These are phyloP conservation scores for Patagioenas fasciata DNA, from an alignment of 2,113 vertebrate species.

Conservation along the genomic window DNA sequence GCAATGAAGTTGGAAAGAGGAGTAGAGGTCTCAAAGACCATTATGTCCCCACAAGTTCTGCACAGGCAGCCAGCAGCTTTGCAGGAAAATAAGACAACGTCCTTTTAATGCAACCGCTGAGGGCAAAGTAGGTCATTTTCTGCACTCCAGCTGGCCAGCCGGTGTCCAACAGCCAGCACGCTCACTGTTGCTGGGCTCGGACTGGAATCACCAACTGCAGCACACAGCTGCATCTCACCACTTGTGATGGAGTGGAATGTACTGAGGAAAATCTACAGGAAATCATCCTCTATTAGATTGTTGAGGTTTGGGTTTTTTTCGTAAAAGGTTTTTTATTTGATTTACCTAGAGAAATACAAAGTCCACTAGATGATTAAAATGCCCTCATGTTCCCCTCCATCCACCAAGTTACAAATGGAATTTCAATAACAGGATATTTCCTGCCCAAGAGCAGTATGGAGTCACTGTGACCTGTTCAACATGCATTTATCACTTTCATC, in stretches of 20 bases:
- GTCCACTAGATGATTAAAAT: neutral
- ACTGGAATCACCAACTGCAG: fast-evolving
- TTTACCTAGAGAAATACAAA: neutral
- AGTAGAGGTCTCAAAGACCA: conserved; percentile 24
- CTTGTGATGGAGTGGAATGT: neutral
- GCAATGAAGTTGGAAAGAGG: neutral
- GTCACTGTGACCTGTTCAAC: neutral
- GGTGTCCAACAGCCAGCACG: fast-evolving
- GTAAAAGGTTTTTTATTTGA: neutral
- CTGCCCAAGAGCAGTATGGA: neutral
- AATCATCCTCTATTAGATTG: neutral
- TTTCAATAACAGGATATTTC: neutral
- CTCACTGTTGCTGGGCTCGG: neutral
- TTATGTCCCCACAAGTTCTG: neutral
- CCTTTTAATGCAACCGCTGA: neutral
- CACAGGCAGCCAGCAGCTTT: neutral
- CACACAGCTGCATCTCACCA: neutral
- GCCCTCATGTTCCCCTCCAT: neutral
- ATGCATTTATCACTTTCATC: neutral
- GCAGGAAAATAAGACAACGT: neutral
- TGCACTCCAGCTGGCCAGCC: neutral
- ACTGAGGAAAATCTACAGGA: neutral
- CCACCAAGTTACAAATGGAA: neutral
- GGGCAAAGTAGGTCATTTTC: neutral
- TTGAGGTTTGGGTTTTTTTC: neutral